Percentiles rank a stretch among this genome's conserved stretches.
Conservation (phyloP, 2,113 vertebrate genomes). For the Sylvia atricapilla region DNA sequence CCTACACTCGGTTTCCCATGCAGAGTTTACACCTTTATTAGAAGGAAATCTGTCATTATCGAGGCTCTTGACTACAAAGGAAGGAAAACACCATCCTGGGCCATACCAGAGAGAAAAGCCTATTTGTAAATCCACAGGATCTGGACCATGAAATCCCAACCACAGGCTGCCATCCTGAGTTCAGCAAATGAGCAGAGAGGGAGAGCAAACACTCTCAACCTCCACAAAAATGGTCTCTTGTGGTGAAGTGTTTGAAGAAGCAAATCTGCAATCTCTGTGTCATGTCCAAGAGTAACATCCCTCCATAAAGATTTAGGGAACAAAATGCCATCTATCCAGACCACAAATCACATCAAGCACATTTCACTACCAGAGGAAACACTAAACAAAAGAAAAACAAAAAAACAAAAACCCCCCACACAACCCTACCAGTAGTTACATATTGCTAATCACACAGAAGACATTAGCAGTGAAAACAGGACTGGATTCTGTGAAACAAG, state of each 20-base stretch:
- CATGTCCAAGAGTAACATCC: accelerated
- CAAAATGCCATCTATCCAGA: neutral
- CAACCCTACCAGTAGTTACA: neutral
- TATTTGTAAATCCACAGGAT: neutral
- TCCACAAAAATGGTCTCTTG: neutral
- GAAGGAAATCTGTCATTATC: neutral
- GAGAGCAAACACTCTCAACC: neutral
- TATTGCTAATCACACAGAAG: neutral
- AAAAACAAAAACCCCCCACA: neutral
- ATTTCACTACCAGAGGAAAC: neutral
- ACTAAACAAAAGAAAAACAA: neutral
- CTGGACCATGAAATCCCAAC: neutral
- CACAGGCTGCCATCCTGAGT: accelerated
- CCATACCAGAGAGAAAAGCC: neutral
- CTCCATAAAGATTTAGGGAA: neutral
- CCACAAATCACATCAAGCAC: neutral
- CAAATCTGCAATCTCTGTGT: accelerated
- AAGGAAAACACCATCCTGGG: neutral
- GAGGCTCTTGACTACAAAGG: neutral
- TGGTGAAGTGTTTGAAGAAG: neutral
- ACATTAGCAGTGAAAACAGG: neutral
- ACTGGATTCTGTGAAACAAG: neutral
- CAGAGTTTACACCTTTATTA: neutral
- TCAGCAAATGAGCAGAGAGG: neutral
- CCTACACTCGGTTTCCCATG: neutral